Percentiles rank a stretch among this genome's conserved stretches.
Evolutionary conservation across 2,797 vertebrate genomes (phyloP).

Genomic region (Anabacerthia variegaticeps): DNA sequence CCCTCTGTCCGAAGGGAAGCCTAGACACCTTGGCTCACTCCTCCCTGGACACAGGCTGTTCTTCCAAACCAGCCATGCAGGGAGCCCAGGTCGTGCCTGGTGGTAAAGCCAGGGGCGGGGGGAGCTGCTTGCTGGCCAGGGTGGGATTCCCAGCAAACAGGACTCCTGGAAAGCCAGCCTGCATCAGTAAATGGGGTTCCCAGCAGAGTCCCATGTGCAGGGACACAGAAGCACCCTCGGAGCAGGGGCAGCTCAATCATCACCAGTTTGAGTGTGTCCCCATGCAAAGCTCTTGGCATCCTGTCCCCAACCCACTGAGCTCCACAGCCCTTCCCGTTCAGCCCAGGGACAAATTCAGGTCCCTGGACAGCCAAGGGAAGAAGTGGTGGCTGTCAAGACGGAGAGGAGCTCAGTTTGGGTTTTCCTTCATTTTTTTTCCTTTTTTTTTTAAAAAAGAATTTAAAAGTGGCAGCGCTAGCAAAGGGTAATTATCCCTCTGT

Average conservation of each 20-base stretch:
- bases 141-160: not conserved
- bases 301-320: accelerated
- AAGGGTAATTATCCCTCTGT: slow-evolving; percentile 79
- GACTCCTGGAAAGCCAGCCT: not conserved
- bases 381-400: not conserved
- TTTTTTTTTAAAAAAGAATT: slow-evolving; percentile 55
- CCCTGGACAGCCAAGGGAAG: not conserved
- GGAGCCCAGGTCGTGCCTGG: not conserved
- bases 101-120: not conserved
- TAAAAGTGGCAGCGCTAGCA: slow-evolving; percentile 72
- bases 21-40: not conserved
- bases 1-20: not conserved
- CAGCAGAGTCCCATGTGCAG: accelerated
- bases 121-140: accelerated
- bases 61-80: accelerated
- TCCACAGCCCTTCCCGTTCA: not conserved
- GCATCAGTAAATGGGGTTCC: accelerated
- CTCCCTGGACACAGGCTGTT: not conserved
- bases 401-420: slow-evolving; percentile 1
- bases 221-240: accelerated
- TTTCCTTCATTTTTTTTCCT: not conserved
- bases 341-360: not conserved
- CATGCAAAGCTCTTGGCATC: not conserved
- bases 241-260: not conserved
- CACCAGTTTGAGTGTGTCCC: not conserved